Conservation (phyloP, 2,888 invertebrate genomes). For the Aspidiotus rigidus region DNA sequence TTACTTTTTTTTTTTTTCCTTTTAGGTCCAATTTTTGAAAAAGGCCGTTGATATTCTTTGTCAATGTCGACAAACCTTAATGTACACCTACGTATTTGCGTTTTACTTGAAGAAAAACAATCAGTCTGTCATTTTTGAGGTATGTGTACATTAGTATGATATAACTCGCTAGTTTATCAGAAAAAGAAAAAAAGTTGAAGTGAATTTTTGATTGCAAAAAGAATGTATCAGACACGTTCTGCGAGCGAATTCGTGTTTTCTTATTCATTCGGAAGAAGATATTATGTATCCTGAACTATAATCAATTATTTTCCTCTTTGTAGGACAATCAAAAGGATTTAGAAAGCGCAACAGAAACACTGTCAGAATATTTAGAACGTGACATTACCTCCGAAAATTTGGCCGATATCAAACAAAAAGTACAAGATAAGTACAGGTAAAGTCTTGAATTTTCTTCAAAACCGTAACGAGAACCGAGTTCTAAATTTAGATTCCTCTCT, state of each 20-base stretch:
- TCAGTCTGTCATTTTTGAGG: conserved; percentile 95
- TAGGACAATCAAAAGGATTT: conserved; percentile 93
- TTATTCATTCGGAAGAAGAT: background rate
- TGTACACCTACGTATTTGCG: conserved; percentile 99
- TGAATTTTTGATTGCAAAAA: too few relatives aligned
- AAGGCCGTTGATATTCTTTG: conserved; percentile 95
- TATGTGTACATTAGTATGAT: conserved; percentile 40
- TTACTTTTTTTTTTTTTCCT: conserved; percentile 11
- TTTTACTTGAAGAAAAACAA: conserved; percentile 97
- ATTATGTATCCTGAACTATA: background rate
- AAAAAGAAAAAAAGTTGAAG: background rate
- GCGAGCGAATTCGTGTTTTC: too few relatives aligned
- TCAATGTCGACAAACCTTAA: conserved; percentile 92
- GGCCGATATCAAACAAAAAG: conserved; percentile 95
- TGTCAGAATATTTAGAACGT: conserved; percentile 94
- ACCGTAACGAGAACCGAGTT: too few relatives aligned
- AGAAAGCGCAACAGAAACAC: conserved; percentile 92
- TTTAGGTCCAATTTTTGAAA: conserved; percentile 89
- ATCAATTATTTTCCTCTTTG: conserved; percentile 33
- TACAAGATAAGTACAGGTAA: conserved; percentile 93
- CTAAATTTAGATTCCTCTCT: too few relatives aligned
- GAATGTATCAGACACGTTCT: too few relatives aligned
- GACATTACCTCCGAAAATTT: conserved; percentile 96
- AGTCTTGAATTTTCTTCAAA: background rate
- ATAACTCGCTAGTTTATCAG: background rate